Evolutionary conservation across 2,888 invertebrate species (phyloP).

Genomic region (Morpho achilles): DNA sequence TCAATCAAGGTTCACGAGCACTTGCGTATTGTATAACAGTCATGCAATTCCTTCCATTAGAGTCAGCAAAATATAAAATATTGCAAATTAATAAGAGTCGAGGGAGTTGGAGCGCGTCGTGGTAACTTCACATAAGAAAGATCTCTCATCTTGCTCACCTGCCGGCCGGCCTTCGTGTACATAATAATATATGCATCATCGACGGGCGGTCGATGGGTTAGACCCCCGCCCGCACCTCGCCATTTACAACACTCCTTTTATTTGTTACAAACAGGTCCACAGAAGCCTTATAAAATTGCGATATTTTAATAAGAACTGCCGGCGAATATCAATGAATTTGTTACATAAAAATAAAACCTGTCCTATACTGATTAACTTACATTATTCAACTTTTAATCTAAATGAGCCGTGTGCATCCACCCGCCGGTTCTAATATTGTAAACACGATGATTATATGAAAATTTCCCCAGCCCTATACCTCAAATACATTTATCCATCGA

Average conservation of each 20-base stretch:
- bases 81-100: constrained; percentile 31
- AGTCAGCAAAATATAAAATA: constrained; percentile 23
- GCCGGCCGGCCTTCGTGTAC: constrained; percentile 38
- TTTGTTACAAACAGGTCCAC: constrained; percentile 55
- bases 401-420: constrained; percentile 35
- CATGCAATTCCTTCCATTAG: constrained; percentile 3
- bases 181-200: constrained; percentile 51
- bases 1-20: not conserved
- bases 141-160: constrained; percentile 55
- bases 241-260: constrained; percentile 45
- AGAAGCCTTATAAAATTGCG: constrained; percentile 61
- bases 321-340: constrained; percentile 62
- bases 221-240: constrained; percentile 35
- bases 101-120: constrained; percentile 38
- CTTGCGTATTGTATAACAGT: too few relatives aligned
- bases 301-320: constrained; percentile 64
- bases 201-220: constrained; percentile 28
- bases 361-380: constrained; percentile 52
- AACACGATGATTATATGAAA: constrained; percentile 40
- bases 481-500: constrained; percentile 13
- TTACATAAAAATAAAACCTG: constrained; percentile 44
- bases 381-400: constrained; percentile 50
- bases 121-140: constrained; percentile 44
- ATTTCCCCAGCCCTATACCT: constrained; percentile 21
- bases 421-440: constrained; percentile 24